These are phyloP conservation scores for Bovichtus diacanthus DNA, from an alignment of 2,797 vertebrate species.

Conservation along the genomic window DNA sequence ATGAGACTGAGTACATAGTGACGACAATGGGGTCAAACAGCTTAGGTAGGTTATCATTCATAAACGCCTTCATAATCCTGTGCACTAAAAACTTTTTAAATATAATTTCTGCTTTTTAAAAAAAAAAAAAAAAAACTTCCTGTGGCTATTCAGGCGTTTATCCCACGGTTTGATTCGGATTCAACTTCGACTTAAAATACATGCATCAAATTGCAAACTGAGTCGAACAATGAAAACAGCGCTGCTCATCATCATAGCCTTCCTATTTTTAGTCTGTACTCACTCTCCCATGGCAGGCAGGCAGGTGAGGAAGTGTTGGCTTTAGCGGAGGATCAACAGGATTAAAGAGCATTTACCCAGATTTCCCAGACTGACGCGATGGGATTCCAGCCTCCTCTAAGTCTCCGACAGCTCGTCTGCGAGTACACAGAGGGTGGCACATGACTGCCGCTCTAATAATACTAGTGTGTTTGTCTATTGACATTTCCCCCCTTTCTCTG, in stretches of 20 bases:
- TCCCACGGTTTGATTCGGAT: not conserved
- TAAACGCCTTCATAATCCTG: not conserved
- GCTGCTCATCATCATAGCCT: slow-evolving; percentile 39
- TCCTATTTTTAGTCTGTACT: slow-evolving; percentile 61
- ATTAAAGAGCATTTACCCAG: slow-evolving; percentile 84
- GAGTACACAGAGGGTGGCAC: slow-evolving; percentile 67
- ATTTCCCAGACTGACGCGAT: slow-evolving; percentile 81
- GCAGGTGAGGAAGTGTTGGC: slow-evolving; percentile 84
- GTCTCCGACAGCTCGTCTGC: slow-evolving; percentile 69
- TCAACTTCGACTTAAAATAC: slow-evolving; percentile 13
- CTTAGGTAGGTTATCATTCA: not conserved
- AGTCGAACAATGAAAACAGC: not conserved
- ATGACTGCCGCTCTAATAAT: slow-evolving; percentile 69
- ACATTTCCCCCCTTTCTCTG: slow-evolving; percentile 51
- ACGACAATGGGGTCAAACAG: not conserved
- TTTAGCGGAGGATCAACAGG: slow-evolving; percentile 80
- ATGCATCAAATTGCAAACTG: not conserved
- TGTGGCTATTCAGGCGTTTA: not conserved
- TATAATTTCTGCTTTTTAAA: no score
- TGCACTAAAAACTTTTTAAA: not conserved
- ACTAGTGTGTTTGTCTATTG: slow-evolving; percentile 61
- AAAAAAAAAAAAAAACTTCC: no score
- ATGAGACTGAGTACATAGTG: not conserved
- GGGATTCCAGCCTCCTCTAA: slow-evolving; percentile 77
- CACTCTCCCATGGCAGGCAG: slow-evolving; percentile 78